phyloP scores from a whole-genome alignment of 1,140 invertebrate species.

The Heliconius hewitsoni region DNA sequence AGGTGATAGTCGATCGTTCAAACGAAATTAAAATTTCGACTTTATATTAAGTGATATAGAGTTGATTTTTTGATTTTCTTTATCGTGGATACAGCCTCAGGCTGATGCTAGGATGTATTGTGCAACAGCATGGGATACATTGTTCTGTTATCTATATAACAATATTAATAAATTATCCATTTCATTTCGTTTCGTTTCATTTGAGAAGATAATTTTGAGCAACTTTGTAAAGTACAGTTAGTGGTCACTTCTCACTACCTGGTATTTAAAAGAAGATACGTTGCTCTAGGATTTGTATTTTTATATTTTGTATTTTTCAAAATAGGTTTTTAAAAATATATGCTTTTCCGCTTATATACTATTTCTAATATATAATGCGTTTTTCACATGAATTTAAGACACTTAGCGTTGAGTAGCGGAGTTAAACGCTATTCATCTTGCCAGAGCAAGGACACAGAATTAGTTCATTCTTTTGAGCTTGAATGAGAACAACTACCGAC shows the following conservation, averaged over 20 bases:
- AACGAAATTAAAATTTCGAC: conserved; percentile 28
- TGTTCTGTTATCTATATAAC: conserved; percentile 44
- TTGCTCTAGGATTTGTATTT: background rate
- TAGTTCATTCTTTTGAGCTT: too few relatives aligned
- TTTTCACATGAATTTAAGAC: too few relatives aligned
- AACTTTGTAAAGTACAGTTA: conserved; percentile 12
- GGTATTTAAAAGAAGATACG: background rate
- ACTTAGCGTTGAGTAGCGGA: too few relatives aligned
- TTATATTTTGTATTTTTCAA: too few relatives aligned
- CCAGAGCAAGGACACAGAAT: too few relatives aligned
- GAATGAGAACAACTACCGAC: too few relatives aligned
- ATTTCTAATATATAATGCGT: too few relatives aligned
- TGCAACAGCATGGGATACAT: conserved; percentile 45
- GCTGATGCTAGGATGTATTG: conserved; percentile 51
- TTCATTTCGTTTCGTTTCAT: conserved; percentile 29
- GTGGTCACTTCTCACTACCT: background rate
- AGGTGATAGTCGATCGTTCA: conserved; percentile 41
- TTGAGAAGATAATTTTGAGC: conserved; percentile 30
- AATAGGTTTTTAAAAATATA: too few relatives aligned
- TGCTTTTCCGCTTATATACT: too few relatives aligned
- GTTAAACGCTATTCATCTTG: too few relatives aligned
- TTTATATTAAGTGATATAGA: conserved; percentile 26
- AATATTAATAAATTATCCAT: conserved; percentile 45
- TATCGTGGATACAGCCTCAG: conserved; percentile 38
- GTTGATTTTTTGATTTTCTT: conserved; percentile 22